Percentiles rank a stretch among this genome's conserved stretches.
phyloP scores from a whole-genome alignment of 2,113 vertebrate species.

The Monarcha castaneiventris region DNA sequence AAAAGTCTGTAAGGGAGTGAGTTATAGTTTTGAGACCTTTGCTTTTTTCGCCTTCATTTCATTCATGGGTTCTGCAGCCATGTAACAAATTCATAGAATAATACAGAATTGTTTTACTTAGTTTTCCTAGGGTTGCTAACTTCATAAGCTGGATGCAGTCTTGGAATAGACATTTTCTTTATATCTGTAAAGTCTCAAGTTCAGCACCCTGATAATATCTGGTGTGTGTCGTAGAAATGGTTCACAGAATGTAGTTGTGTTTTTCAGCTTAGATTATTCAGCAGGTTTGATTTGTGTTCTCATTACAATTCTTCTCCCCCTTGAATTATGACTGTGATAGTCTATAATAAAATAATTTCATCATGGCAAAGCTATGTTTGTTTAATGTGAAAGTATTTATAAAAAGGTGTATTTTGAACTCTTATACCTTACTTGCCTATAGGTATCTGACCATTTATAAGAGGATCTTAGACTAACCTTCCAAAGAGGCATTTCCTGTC shows the following conservation, averaged over 20 bases:
- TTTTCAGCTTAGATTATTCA: background rate
- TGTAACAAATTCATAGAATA: background rate
- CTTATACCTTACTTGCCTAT: background rate
- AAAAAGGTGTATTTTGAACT: background rate
- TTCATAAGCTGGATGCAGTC: background rate
- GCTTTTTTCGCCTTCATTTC: background rate
- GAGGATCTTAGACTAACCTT: background rate
- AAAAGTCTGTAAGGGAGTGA: background rate
- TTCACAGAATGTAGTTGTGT: background rate
- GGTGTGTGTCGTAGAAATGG: background rate
- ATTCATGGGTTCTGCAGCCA: background rate
- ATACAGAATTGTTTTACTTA: background rate
- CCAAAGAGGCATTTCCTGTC: background rate
- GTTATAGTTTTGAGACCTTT: background rate
- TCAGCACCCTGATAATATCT: background rate
- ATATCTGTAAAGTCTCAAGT: background rate
- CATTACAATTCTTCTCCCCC: background rate
- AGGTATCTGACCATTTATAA: background rate
- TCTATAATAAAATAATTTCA: background rate
- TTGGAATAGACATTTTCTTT: background rate
- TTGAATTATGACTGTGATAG: background rate
- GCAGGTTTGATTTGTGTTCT: background rate
- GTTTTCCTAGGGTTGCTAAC: background rate
- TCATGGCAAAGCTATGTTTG: background rate
- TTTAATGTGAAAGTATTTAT: background rate